phyloP scores from a whole-genome alignment of 2,797 vertebrate genomes.

The Ptychobarbus kaznakovi region DNA sequence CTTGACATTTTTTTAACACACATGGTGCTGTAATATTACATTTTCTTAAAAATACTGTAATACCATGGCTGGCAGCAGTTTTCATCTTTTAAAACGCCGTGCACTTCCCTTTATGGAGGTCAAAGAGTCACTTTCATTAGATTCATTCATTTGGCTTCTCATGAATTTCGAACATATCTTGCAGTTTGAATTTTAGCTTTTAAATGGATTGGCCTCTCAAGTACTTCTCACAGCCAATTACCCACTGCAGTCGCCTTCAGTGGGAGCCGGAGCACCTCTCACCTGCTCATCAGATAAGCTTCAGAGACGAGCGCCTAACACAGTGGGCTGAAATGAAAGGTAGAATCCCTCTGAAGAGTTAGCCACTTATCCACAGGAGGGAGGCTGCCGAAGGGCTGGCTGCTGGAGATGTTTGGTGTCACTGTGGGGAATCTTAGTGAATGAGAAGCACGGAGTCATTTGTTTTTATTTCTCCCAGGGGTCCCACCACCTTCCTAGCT shows the following conservation, averaged over 20 bases:
- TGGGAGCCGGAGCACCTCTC: slow-evolving; percentile 32
- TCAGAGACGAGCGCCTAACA: slow-evolving; percentile 17
- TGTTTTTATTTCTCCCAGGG: slow-evolving; percentile 33
- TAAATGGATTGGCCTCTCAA: slow-evolving; percentile 31
- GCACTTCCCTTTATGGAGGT: slow-evolving; percentile 33
- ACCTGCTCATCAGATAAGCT: slow-evolving; percentile 46
- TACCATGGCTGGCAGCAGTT: background rate
- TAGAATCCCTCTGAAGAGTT: slow-evolving; percentile 46
- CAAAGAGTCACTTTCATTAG: slow-evolving; percentile 51
- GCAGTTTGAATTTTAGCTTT: slow-evolving; percentile 35
- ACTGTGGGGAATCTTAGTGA: slow-evolving; percentile 21
- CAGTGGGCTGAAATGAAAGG: slow-evolving; percentile 41
- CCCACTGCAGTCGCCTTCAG: slow-evolving; percentile 29
- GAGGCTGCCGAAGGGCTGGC: background rate
- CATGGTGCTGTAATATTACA: background rate
- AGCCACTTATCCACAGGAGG: slow-evolving; percentile 42
- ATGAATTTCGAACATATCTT: slow-evolving; percentile 51
- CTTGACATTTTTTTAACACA: background rate
- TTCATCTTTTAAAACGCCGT: background rate
- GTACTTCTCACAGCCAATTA: slow-evolving; percentile 42
- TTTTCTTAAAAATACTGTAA: slow-evolving; percentile 8
- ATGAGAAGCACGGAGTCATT: slow-evolving; percentile 15
- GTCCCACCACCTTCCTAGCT: background rate
- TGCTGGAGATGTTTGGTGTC: slow-evolving; percentile 21
- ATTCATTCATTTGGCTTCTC: slow-evolving; percentile 43